Evolutionary conservation across 2,113 vertebrate genomes (phyloP).

Genomic region (Lophochroa leadbeateri): DNA sequence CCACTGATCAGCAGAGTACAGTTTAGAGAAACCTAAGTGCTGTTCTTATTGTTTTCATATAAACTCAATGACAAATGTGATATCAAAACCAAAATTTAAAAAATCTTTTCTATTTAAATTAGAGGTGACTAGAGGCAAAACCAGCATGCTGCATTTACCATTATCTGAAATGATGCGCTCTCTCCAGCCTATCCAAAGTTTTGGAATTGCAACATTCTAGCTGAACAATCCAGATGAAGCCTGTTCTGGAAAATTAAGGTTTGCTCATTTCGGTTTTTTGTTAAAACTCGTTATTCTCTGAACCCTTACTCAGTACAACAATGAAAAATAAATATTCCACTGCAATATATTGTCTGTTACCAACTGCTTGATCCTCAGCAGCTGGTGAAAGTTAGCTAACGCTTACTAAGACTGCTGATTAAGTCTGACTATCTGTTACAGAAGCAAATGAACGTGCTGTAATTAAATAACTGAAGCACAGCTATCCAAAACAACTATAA

Average conservation of each 20-base stretch:
- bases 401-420: neutral
- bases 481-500: neutral
- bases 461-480: neutral
- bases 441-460: neutral
- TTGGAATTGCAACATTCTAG: conserved; percentile 57
- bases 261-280: conserved; percentile 32
- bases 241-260: conserved; percentile 49
- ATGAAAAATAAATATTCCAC: neutral
- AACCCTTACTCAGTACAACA: neutral
- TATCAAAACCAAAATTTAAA: conserved; percentile 25
- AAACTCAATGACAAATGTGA: conserved; percentile 56
- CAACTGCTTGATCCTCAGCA: neutral
- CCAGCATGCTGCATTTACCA: conserved; percentile 44
- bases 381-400: neutral
- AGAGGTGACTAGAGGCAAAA: conserved; percentile 49
- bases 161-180: conserved; percentile 61
- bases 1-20: conserved; percentile 44
- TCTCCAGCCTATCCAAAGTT: conserved; percentile 55
- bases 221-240: conserved; percentile 59
- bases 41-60: conserved; percentile 57
- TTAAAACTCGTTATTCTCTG: neutral
- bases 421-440: neutral
- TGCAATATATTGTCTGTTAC: neutral
- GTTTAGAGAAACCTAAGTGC: conserved; percentile 62
- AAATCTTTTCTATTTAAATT: conserved; percentile 32